Evolutionary conservation across 2,797 vertebrate genomes (phyloP).

Genomic region (Lepidocolaptes lacrymiger): DNA sequence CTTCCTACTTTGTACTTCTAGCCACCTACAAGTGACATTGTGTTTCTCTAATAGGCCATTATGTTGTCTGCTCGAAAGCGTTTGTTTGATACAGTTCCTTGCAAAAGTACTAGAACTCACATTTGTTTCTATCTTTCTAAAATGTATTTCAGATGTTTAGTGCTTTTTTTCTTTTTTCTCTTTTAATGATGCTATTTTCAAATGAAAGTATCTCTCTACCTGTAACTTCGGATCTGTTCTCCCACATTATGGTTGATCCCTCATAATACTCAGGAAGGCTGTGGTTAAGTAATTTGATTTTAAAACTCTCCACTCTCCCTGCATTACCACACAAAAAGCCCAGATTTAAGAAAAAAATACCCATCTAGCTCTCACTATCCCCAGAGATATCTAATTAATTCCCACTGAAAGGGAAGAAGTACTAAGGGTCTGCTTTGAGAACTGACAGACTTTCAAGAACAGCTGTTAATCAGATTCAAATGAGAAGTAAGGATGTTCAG

Average conservation of each 20-base stretch:
- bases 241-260: neutral
- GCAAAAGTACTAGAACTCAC: conserved; percentile 22
- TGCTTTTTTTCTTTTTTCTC: neutral
- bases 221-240: neutral
- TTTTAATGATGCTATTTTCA: neutral
- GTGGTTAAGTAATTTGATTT: neutral
- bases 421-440: neutral
- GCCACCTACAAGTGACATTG: conserved; percentile 45
- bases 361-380: neutral
- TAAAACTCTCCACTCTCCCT: neutral
- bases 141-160: neutral
- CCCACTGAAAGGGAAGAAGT: neutral
- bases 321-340: neutral
- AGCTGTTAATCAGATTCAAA: neutral
- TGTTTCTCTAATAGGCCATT: conserved; percentile 52
- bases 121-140: conserved; percentile 14
- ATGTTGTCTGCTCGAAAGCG: conserved; percentile 23
- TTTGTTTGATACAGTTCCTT: conserved; percentile 36
- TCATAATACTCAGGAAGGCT: neutral
- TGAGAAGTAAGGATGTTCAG: neutral
- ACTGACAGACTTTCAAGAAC: neutral
- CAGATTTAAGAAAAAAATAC: neutral
- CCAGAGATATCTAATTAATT: neutral
- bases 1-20: conserved; percentile 41
- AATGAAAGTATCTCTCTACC: neutral